Evolutionary conservation across 1,140 invertebrate genomes (phyloP), one percentile per base, ranked within the genome.

Genomic region (Oncopodura yosiiana): DNA sequence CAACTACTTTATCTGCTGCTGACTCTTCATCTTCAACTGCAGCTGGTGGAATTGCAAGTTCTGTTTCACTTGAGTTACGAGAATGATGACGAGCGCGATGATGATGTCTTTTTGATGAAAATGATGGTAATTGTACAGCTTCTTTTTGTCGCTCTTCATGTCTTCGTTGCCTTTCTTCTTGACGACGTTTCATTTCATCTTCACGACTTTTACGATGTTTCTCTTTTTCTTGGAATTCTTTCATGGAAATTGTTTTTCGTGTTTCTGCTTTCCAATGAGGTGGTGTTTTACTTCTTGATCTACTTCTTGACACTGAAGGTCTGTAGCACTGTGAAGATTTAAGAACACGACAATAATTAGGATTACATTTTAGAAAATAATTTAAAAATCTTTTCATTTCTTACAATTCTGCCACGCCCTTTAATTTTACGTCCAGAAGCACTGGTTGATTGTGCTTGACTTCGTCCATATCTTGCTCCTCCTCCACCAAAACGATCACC

Each of bases 181-280:
- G 77, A 14, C 80, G 72, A 6, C 76, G 72, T 53, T 76, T 75
- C 1, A 75, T 68, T 64, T 81, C 80, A 49, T 80, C 79, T 55
- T 82, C 78, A 19, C 73, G 73, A 58, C 78, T 69, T 56, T 77
- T 72, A 34, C 74, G 75, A 64, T 80, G 75, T 53, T 78, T 77
- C 68, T 82, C 81, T 38, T 80, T 72, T 69, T 79, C 77, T 74
- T 79, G 60, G 65, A 84, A 80, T 67, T 90, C 84, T 4, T 83
- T 82, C 1, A 87, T 70, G 66, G 87, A 85, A 29, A 90, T 84
- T 37, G 85, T 84, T 55, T 58, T 58, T 14, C 86, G 75, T 30
- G 81, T 78, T 70, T 89, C 85, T 49, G 86, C 89, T 68, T 87
- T 79, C 89, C 89, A 93, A 71, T 93, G 88, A 11, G 87, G 83